These are phyloP conservation scores for Diabrotica balteata DNA, from an alignment of 2,888 invertebrate genomes.

Conservation along the genomic window DNA sequence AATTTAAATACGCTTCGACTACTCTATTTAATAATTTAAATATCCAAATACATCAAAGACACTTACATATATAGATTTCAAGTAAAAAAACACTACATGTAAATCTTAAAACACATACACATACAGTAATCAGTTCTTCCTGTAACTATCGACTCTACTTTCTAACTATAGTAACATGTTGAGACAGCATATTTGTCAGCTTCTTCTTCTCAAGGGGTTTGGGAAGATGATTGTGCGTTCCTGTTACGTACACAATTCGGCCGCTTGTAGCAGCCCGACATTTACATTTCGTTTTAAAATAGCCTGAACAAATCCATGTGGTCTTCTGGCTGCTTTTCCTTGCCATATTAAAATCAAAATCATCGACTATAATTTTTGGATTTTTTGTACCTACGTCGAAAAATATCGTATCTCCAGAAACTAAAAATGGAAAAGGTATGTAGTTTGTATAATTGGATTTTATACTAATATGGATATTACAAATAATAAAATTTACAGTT, in stretches of 20 bases:
- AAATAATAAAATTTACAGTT: no score
- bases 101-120: background rate
- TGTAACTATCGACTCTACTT: slow-evolving; percentile 14
- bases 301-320: slow-evolving; percentile 47
- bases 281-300: slow-evolving; percentile 48
- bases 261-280: slow-evolving; percentile 47
- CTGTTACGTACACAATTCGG: slow-evolving; percentile 44
- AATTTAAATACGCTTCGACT: no score
- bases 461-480: no score
- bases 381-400: slow-evolving; percentile 47
- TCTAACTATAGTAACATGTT: slow-evolving; percentile 44
- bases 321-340: slow-evolving; percentile 46
- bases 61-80: no score
- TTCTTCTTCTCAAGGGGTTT: slow-evolving; percentile 37
- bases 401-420: slow-evolving; percentile 35
- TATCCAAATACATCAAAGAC: no score
- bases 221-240: slow-evolving; percentile 45
- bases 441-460: no score
- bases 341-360: slow-evolving; percentile 47
- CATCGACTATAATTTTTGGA: slow-evolving; percentile 48
- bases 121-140: background rate
- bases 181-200: slow-evolving; percentile 45
- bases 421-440: slow-evolving; percentile 37
- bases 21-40: no score
- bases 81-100: no score